phyloP scores from a whole-genome alignment of 2,113 vertebrate species.

The Gulo gulo region DNA sequence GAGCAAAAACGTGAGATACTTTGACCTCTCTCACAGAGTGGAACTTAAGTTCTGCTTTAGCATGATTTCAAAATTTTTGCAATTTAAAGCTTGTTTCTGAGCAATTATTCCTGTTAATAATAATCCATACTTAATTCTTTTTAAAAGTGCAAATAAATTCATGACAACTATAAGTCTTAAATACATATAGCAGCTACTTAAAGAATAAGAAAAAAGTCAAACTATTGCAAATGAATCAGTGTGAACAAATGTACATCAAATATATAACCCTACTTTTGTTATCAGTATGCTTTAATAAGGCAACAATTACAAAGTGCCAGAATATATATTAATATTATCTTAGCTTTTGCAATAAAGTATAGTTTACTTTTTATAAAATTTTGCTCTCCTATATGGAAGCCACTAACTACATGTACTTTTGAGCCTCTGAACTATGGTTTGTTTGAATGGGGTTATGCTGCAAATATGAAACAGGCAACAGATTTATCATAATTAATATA shows the following conservation, averaged over 20 bases:
- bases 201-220: not conserved
- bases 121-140: not conserved
- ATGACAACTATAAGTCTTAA: not conserved
- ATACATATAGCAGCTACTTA: not conserved
- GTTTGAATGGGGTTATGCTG: not conserved
- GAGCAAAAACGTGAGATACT: not conserved
- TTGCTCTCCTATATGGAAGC: not conserved
- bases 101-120: not conserved
- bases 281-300: not conserved
- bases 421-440: not conserved
- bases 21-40: not conserved
- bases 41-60: not conserved
- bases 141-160: not conserved
- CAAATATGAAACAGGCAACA: not conserved
- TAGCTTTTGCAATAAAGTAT: not conserved
- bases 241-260: not conserved
- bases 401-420: not conserved
- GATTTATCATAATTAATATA: not conserved
- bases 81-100: constrained; percentile 7
- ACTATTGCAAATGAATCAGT: not conserved
- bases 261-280: not conserved
- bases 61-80: not conserved
- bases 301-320: not conserved
- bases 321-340: not conserved
- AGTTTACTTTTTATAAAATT: not conserved